These are phyloP conservation scores for Trissolcus japonicus DNA, from an alignment of 2,888 invertebrate species.

Conservation along the genomic window DNA sequence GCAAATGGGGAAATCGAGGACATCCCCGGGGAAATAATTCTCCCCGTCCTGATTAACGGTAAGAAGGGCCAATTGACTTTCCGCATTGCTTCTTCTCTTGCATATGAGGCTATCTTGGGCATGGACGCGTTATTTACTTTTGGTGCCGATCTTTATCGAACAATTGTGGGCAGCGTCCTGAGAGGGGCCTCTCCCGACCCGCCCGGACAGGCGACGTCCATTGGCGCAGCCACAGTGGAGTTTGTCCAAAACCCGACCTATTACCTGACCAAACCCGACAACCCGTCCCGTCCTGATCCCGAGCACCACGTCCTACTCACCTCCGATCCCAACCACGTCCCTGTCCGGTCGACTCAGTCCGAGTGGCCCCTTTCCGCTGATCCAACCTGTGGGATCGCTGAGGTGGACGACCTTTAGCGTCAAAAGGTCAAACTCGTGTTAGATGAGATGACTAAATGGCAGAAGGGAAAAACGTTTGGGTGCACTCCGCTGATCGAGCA, in stretches of 20 bases:
- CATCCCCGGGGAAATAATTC: too few species aligned
- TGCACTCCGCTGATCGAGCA: background rate
- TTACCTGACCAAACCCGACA: too few species aligned
- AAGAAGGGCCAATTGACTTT: background rate
- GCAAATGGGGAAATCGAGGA: background rate
- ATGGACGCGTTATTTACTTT: background rate
- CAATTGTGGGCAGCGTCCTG: background rate
- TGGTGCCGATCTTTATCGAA: background rate
- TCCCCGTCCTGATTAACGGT: background rate
- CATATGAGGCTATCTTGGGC: conserved; percentile 7
- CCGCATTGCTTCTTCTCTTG: background rate
- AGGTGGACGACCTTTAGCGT: background rate
- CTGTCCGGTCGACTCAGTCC: too few species aligned
- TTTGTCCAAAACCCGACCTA: too few species aligned
- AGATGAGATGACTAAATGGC: background rate
- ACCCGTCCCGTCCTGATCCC: too few species aligned
- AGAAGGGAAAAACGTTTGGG: background rate
- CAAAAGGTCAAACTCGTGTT: background rate
- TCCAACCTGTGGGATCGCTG: too few species aligned
- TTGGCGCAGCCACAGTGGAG: too few species aligned
- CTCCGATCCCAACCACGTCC: too few species aligned
- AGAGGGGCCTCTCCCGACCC: background rate
- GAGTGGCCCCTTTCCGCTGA: too few species aligned
- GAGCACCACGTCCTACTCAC: too few species aligned
- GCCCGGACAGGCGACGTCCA: background rate